These are phyloP conservation scores for Cuculus canorus DNA, from an alignment of 2,797 vertebrate genomes.

Conservation along the genomic window DNA sequence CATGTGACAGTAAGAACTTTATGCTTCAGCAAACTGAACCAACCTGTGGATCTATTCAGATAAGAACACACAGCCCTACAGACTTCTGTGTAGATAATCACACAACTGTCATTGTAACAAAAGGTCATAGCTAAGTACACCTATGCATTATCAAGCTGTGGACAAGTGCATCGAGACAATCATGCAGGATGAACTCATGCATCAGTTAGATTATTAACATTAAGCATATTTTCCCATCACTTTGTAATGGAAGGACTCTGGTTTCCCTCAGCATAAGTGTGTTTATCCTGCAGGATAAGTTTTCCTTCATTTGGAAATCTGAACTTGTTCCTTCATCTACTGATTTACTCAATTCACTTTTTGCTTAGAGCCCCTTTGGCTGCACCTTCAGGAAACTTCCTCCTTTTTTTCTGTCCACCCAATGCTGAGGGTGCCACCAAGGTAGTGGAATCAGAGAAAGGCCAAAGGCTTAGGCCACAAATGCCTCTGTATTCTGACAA, in stretches of 20 bases:
- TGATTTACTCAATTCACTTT: rapidly evolving
- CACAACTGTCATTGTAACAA: background rate
- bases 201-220: background rate
- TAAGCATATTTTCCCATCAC: background rate
- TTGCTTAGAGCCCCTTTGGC: background rate
- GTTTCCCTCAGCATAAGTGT: rapidly evolving
- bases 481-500: background rate
- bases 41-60: background rate
- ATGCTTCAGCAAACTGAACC: background rate
- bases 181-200: background rate
- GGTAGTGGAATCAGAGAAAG: background rate
- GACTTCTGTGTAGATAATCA: background rate
- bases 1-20: background rate
- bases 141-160: background rate
- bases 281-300: background rate
- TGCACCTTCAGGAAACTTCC: background rate
- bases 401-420: background rate
- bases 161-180: background rate
- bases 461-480: background rate
- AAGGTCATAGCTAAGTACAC: background rate
- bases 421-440: background rate
- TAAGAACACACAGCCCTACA: background rate
- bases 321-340: background rate
- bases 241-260: background rate
- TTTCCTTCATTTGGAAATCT: background rate